Conservation (phyloP, 1,140 invertebrate genomes). For the Doryteuthis pealeii region DNA sequence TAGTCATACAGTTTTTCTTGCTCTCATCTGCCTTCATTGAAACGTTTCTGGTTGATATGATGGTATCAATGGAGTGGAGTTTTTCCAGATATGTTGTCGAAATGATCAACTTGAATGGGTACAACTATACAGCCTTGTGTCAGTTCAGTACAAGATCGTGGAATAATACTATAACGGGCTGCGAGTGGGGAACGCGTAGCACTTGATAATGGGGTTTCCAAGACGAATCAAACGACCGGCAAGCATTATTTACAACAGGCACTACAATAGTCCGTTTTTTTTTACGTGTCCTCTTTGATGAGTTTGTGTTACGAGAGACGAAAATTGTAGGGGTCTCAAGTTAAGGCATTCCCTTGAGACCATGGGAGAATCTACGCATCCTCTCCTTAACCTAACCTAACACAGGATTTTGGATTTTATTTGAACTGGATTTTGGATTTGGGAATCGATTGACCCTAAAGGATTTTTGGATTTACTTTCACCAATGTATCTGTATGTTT, state of each 20-base stretch:
- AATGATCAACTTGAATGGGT: slow-evolving; percentile 99
- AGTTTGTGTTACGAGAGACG: slow-evolving; percentile 99
- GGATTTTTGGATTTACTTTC: no score
- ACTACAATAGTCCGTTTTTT: slow-evolving; percentile 99
- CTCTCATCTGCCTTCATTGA: slow-evolving; percentile 94
- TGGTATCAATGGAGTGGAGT: slow-evolving; percentile 98
- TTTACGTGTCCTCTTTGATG: slow-evolving; percentile 99
- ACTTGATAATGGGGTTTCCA: slow-evolving; percentile 79
- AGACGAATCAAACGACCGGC: slow-evolving; percentile 99
- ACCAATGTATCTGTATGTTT: no score
- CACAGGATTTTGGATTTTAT: slow-evolving; percentile 99
- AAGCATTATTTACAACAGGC: slow-evolving; percentile 90
- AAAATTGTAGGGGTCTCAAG: slow-evolving; percentile 99
- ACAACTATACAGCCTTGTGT: slow-evolving; percentile 99
- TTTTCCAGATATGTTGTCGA: slow-evolving; percentile 99
- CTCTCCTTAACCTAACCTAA: slow-evolving; percentile 99
- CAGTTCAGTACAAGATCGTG: slow-evolving; percentile 98
- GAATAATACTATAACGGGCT: slow-evolving; percentile 97
- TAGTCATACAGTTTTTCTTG: slow-evolving; percentile 99
- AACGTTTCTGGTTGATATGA: slow-evolving; percentile 99
- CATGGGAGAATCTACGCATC: slow-evolving; percentile 99
- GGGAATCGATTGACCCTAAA: no score
- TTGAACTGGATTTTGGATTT: slow-evolving; percentile 99
- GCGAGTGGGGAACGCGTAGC: slow-evolving; percentile 60
- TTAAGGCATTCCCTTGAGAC: slow-evolving; percentile 99